A percentile compares a stretch with the other conserved stretches of the same genome.
These are phyloP conservation scores for Argyrosomus japonicus DNA, from an alignment of 2,113 vertebrate species.

Conservation along the genomic window DNA sequence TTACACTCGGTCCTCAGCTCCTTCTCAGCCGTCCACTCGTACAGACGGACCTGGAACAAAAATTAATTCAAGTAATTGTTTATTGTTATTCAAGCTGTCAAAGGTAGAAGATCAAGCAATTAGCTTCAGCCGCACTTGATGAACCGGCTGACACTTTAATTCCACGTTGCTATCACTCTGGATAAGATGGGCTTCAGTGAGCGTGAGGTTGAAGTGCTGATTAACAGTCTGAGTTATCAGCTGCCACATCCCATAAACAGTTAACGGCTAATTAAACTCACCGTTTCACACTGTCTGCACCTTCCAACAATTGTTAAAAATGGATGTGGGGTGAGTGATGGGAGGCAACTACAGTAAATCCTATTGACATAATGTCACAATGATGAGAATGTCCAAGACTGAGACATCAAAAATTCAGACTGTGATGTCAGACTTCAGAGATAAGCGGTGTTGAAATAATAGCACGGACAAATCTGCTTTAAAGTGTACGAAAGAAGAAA, in stretches of 20 bases:
- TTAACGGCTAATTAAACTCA: slow-evolving; percentile 39
- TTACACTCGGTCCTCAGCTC: slow-evolving; percentile 98
- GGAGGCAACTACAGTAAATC: not conserved
- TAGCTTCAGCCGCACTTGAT: slow-evolving; percentile 6
- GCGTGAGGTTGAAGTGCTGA: slow-evolving; percentile 23
- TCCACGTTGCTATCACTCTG: slow-evolving; percentile 10
- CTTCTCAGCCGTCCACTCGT: slow-evolving; percentile 98
- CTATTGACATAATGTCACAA: not conserved
- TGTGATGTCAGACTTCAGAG: not conserved
- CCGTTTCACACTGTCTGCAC: not conserved
- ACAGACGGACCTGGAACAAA: slow-evolving; percentile 87
- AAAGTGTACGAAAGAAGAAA: not conserved
- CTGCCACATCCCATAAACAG: slow-evolving; percentile 35
- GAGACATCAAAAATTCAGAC: not conserved
- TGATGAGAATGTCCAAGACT: not conserved
- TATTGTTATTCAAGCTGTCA: not conserved
- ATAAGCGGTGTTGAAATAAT: not conserved
- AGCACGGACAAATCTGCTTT: not conserved
- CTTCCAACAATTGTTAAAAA: not conserved
- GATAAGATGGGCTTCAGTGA: slow-evolving; percentile 12
- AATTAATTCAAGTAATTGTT: not conserved
- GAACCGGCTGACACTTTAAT: slow-evolving; percentile 23
- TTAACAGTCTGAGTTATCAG: slow-evolving; percentile 29
- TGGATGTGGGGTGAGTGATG: not conserved
- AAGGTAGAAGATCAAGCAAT: not conserved